A percentile compares a stretch with the other conserved stretches of the same genome.
Conservation (phyloP, 37 sponge, comb jelly and placozoan genomes). For the Spongilla lacustris region DNA sequence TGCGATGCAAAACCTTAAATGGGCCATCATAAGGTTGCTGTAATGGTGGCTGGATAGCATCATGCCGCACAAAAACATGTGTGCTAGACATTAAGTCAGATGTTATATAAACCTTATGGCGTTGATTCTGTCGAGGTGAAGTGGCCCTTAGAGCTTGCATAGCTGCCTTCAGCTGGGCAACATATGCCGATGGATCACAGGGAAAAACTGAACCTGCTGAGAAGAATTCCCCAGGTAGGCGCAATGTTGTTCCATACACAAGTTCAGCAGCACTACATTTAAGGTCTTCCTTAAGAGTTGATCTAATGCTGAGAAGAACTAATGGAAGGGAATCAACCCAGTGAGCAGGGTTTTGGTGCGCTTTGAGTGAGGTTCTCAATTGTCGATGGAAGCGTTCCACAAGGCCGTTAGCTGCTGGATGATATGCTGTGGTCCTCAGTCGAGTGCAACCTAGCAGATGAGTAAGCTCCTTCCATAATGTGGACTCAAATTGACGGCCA, state of each 20-base stretch:
- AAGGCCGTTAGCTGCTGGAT: conserved; percentile 61
- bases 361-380: conserved; percentile 51
- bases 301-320: conserved; percentile 39
- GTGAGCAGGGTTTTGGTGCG: conserved; percentile 6
- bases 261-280: conserved; percentile 59
- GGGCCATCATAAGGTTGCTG: conserved; percentile 56
- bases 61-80: conserved; percentile 49
- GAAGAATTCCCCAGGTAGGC: conserved; percentile 49
- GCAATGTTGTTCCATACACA: conserved; percentile 35
- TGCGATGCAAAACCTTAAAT: conserved; percentile 15
- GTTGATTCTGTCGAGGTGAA: neutral
- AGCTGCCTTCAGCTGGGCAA: conserved; percentile 13
- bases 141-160: conserved; percentile 21
- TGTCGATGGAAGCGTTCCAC: conserved; percentile 64
- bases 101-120: too few relatives aligned
- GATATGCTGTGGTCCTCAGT: conserved; percentile 58
- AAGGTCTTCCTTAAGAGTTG: conserved; percentile 45
- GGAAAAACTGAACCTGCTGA: neutral
- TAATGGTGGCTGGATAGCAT: conserved; percentile 23
- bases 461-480: conserved; percentile 32
- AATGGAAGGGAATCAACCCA: conserved; percentile 34
- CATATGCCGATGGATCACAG: neutral
- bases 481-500: conserved; percentile 32
- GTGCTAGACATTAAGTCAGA: neutral
- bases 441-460: conserved; percentile 25